Percentiles rank a stretch among this genome's conserved stretches.
phyloP scores from a whole-genome alignment of 2,797 vertebrate species.

The Pangasius macronema region DNA sequence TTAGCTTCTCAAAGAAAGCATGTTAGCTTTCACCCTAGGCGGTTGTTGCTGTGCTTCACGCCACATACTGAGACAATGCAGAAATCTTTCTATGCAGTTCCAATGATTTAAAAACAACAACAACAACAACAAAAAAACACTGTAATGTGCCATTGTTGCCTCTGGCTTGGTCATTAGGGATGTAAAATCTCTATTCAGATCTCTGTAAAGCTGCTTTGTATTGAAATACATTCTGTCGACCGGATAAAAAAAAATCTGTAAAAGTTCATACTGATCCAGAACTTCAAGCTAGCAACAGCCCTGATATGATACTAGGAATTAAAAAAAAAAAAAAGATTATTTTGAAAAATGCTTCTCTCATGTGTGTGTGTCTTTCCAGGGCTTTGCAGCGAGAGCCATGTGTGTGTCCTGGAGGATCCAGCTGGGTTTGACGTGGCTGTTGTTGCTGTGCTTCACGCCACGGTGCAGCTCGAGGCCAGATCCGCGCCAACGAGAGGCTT shows the following conservation, averaged over 20 bases:
- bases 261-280: background rate
- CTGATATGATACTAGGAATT: background rate
- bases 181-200: background rate
- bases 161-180: too few species aligned
- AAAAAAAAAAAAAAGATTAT: too few species aligned
- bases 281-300: background rate
- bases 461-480: slow-evolving; percentile 62
- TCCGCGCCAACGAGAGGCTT: slow-evolving; percentile 67
- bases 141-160: too few species aligned
- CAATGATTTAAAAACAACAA: too few species aligned
- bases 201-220: background rate
- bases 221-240: too few species aligned
- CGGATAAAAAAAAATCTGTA: background rate
- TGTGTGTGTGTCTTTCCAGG: background rate
- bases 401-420: background rate
- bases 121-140: too few species aligned
- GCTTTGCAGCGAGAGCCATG: background rate
- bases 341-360: background rate
- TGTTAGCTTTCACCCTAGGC: too few species aligned
- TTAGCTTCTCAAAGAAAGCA: too few species aligned
- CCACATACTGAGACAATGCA: too few species aligned
- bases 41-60: too few species aligned
- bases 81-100: too few species aligned
- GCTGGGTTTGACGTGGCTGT: slow-evolving; percentile 7
- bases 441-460: slow-evolving; percentile 53